Evolutionary conservation across 2,113 vertebrate species (phyloP).

Genomic region (Anolis carolinensis): DNA sequence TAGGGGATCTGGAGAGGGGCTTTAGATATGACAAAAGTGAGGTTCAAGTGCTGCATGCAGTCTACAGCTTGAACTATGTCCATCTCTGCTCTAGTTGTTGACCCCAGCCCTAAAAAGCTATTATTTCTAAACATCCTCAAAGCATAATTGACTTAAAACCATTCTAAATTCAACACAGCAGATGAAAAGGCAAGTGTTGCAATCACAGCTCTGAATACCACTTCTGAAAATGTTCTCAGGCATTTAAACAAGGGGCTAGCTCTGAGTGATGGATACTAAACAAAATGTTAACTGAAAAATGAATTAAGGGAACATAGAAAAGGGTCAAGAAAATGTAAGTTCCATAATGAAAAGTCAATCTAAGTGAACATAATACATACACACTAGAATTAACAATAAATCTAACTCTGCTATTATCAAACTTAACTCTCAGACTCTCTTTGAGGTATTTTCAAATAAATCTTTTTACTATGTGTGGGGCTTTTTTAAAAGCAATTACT

Average conservation of each 20-base stretch:
- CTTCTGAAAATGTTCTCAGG: neutral
- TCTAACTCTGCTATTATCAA: constrained; percentile 57
- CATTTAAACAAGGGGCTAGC: neutral
- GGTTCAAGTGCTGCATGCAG: too few species aligned
- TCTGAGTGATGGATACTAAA: constrained; percentile 1
- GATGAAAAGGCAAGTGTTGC: neutral
- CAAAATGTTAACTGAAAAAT: constrained; percentile 2
- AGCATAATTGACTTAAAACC: neutral
- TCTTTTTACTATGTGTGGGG: constrained; percentile 33
- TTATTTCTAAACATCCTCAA: neutral
- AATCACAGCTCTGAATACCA: neutral
- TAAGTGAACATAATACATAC: constrained; percentile 19
- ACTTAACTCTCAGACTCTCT: constrained; percentile 41
- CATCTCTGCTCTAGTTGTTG: too few species aligned
- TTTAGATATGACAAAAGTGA: neutral
- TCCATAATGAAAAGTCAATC: constrained; percentile 1
- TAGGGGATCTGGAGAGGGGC: neutral
- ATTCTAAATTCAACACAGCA: neutral
- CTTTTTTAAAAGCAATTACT: constrained; percentile 52
- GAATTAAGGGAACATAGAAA: constrained; percentile 8
- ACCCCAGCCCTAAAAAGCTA: too few species aligned
- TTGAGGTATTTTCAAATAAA: constrained; percentile 61
- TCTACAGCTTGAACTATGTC: too few species aligned
- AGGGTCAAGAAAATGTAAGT: constrained; percentile 10
- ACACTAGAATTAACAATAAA: constrained; percentile 53